Percentiles rank a stretch among this genome's conserved stretches.
Evolutionary conservation across 2,797 vertebrate species (phyloP).

Genomic region (Triplophysa bombifrons): DNA sequence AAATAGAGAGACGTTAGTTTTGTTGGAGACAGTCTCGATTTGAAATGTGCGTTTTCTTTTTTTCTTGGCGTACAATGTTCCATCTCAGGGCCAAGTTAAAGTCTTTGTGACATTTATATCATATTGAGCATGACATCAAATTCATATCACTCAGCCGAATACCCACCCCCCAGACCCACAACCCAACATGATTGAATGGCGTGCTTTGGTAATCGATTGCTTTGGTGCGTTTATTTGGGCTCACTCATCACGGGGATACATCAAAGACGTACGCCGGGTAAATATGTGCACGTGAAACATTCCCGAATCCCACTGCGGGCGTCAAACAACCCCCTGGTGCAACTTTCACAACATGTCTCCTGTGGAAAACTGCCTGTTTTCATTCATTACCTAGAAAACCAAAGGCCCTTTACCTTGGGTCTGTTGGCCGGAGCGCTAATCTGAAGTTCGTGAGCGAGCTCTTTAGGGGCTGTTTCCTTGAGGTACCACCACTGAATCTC

Average conservation of each 20-base stretch:
- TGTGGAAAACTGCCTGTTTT: not conserved
- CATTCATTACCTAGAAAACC: not conserved
- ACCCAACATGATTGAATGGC: slow-evolving; percentile 13
- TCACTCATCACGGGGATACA: not conserved
- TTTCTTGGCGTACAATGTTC: not conserved
- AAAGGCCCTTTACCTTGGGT: slow-evolving; percentile 80
- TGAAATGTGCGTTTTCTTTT: not conserved
- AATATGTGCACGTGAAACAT: slow-evolving; percentile 2
- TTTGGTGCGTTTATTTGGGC: slow-evolving; percentile 2
- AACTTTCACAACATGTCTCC: slow-evolving; percentile 5
- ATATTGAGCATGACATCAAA: slow-evolving; percentile 29
- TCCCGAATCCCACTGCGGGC: slow-evolving; percentile 22
- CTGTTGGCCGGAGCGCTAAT: slow-evolving; percentile 82
- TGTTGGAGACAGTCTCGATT: not conserved
- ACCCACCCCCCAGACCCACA: slow-evolving; percentile 19
- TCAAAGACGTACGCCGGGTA: not conserved
- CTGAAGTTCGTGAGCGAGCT: slow-evolving; percentile 84
- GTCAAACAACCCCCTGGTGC: not conserved
- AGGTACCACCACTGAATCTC: slow-evolving; percentile 98
- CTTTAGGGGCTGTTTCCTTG: slow-evolving; percentile 81
- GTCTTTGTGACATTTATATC: slow-evolving; percentile 20
- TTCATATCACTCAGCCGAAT: not conserved
- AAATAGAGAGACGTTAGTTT: not conserved
- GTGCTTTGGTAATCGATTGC: slow-evolving; percentile 11
- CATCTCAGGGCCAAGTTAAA: slow-evolving; percentile 26